Base-by-base conservation (phyloP, 1,140 invertebrate species). In the Papilio dardanus region DNA sequence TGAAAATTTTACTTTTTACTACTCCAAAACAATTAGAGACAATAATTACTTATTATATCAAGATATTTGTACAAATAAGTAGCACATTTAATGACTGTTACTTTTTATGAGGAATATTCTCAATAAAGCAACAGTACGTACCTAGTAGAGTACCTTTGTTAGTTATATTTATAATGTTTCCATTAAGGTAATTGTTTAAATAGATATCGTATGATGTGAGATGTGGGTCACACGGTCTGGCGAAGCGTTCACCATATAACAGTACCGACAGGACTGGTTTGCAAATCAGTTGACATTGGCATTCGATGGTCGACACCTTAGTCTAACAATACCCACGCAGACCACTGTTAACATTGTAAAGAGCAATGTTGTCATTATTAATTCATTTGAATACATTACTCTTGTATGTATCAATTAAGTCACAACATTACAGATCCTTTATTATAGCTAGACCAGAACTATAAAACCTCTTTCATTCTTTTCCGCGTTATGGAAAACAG, bases 281-380 rank as follows among this genome's bases (percentile, higher is more conserved):
- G 86, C 89, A 88, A 90, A 92, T 92, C 81, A 90, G 81, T 83
- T 88, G 88, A 89, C 89, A 92, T 91, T 92, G 88, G 88, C 89
- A 92, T 92, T 92, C 89, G 81, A 82, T 81, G 76, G 79, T 31
- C 77, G 82, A 71, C 77, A 58, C 54, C 21, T 62, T 74, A 71
- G 75, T 62, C 71, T 80, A 75, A 74, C 66, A 74, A 42, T 79
- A 76, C 80, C 79, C 74, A 79, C 82, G 79, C 78, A 76, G 16
- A 33, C 24, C 33, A 31, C n/a, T 67, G 65, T 67, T 21, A 67
- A 67, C 65, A 71, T 71, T 46, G 33, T 69, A 24, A 40, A 35
- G 19, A 12, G 19, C 35, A 69, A 37, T 69, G 40, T 10, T 24
- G 19, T 21, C 12, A 62, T 58, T 58, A 66, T 33, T 16, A 19